Conservation (phyloP, 2,797 vertebrate species). For the Liparis tanakae region DNA sequence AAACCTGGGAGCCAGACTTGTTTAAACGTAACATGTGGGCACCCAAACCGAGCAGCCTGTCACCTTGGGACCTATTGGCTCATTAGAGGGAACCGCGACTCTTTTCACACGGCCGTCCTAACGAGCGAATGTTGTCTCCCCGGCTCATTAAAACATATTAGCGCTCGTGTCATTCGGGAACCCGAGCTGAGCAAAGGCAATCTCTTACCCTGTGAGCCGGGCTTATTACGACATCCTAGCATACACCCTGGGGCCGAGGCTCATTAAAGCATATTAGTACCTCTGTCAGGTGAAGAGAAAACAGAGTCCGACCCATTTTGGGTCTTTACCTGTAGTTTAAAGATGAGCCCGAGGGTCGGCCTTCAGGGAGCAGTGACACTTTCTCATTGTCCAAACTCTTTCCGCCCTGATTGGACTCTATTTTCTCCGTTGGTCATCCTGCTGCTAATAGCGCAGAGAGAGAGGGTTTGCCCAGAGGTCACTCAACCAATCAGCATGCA, state of each 20-base stretch:
- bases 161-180: constrained; percentile 35
- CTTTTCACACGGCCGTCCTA: constrained; percentile 19
- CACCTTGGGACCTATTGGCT: constrained; percentile 42
- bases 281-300: constrained; percentile 51
- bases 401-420: constrained; percentile 38
- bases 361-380: constrained; percentile 29
- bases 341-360: constrained; percentile 35
- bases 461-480: constrained; percentile 64
- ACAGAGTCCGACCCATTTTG: constrained; percentile 44
- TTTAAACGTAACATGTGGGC: constrained; percentile 31
- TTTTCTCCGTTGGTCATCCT: constrained; percentile 57
- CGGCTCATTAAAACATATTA: constrained; percentile 63
- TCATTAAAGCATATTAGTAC: constrained; percentile 64
- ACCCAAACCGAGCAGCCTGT: constrained; percentile 21
- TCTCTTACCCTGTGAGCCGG: constrained; percentile 30
- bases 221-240: constrained; percentile 56
- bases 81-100: constrained; percentile 43
- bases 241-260: constrained; percentile 36
- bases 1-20: constrained; percentile 27
- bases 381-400: constrained; percentile 43
- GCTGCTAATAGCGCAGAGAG: constrained; percentile 56
- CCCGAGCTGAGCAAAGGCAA: constrained; percentile 37
- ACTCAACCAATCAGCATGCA: constrained; percentile 66
- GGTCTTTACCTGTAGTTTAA: constrained; percentile 52
- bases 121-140: constrained; percentile 29